phyloP scores from a whole-genome alignment of 1,140 invertebrate genomes.

The Heliconius congener region DNA sequence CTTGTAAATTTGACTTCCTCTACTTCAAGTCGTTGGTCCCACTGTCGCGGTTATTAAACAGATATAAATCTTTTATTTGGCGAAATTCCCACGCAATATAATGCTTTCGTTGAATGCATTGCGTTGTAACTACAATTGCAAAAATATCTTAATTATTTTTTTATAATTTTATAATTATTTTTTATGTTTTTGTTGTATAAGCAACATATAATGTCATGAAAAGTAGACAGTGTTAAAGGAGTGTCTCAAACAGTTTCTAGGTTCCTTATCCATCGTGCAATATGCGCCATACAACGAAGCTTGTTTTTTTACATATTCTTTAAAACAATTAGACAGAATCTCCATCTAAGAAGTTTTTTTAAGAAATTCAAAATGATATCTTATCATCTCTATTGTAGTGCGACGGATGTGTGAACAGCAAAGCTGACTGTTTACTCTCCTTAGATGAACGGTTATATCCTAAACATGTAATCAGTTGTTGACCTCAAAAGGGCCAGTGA shows the following conservation, averaged over 20 bases:
- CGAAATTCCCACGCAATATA: conserved; percentile 4
- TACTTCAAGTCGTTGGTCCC: not conserved
- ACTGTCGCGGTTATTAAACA: conserved; percentile 8
- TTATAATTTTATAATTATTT: too few species aligned
- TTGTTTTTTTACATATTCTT: too few species aligned
- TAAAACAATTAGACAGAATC: not conserved
- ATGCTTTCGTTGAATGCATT: not conserved
- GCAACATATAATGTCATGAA: too few species aligned
- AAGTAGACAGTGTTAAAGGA: too few species aligned
- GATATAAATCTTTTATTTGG: conserved; percentile 14
- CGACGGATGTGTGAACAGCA: conserved; percentile 2
- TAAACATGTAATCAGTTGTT: not conserved
- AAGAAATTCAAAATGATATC: conserved; percentile 6
- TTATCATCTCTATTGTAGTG: conserved; percentile 10
- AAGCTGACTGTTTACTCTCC: conserved; percentile 1
- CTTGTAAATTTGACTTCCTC: not conserved
- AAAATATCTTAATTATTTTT: not conserved
- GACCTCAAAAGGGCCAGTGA: conserved; percentile 1
- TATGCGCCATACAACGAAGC: not conserved
- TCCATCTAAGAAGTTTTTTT: not conserved
- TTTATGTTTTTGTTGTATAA: too few species aligned
- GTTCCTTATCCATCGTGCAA: not conserved
- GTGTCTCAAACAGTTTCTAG: too few species aligned
- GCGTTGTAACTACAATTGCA: not conserved
- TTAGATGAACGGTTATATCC: conserved; percentile 8